Base-by-base conservation (phyloP, 2,888 invertebrate species). In the Chironomus riparius region DNA sequence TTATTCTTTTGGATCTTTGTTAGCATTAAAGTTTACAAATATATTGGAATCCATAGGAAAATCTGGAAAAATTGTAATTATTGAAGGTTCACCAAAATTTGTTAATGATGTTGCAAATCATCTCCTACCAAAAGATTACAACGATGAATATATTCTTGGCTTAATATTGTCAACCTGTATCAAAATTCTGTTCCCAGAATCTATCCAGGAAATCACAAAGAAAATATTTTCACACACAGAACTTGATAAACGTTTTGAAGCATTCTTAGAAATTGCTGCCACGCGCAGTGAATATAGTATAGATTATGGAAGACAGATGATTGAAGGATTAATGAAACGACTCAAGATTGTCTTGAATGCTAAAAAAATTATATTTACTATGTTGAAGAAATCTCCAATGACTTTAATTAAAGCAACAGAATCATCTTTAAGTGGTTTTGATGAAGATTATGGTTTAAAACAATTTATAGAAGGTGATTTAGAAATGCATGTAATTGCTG, bases 1-100 rank as follows among this genome's bases (percentile, higher is more conserved):
- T 2, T 97, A 98, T 85, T 98, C 97, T 13, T 97, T 90, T 81
- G 98, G 98, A 65, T 86, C 91, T 0, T 83, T 92, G 24, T 85
- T 95, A 22, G 91, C 92, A 0, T 83, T 96, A 76, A 93, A 95
- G 81, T 84, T 97, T 77, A 91, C 90, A 4, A 84, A 88, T 5
- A 86, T 88, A 80, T 85, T 97, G 50, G 94, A 94, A 82, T 84
- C 83, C 5, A 85, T 87, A 80, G 92, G 91, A 78, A 85, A 86
- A 74, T 84, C 81, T 13, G 92, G 92, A 3, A 85, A 87, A 56
- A 79, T 93, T 1, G 85, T 91, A 79, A 87, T 94, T 13, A 86
- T 98, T 71, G 97, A 97, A 81, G 95, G 96, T 12, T 87, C 92
- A 0, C 94, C 93, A 0, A 87, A 89, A 47, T 89, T 90, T 80